A percentile compares a stretch with the other conserved stretches of the same genome.
Evolutionary conservation across 1,140 invertebrate genomes (phyloP).

Genomic region (Teleogryllus occipitalis): DNA sequence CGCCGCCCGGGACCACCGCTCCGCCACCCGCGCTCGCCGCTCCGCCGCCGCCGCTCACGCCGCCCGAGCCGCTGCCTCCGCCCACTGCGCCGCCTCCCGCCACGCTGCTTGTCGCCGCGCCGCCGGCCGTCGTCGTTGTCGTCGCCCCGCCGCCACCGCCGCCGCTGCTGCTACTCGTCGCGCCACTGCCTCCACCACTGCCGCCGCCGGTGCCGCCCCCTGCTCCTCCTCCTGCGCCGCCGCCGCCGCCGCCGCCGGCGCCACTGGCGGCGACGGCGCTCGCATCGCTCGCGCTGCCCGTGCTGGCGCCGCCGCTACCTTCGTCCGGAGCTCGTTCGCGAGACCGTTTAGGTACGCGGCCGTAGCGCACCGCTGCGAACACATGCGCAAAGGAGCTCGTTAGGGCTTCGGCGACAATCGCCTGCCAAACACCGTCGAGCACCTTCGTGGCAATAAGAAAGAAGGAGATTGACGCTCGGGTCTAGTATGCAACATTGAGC

Average conservation of each 20-base stretch:
- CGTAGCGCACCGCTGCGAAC: conserved; percentile 84
- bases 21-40: no score
- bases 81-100: conserved; percentile 19
- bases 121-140: conserved; percentile 22
- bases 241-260: conserved; percentile 32
- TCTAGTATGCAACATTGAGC: no score
- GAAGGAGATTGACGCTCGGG: no score
- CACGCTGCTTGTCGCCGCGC: conserved; percentile 18
- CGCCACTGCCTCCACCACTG: conserved; percentile 19
- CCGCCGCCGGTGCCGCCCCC: conserved; percentile 36
- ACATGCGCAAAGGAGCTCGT: no score
- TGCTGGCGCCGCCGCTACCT: conserved; percentile 33
- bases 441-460: no score
- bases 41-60: conserved; percentile 26
- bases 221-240: conserved; percentile 38
- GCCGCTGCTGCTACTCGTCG: conserved; percentile 33
- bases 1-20: conserved; percentile 28
- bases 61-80: conserved; percentile 31
- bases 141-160: conserved; percentile 26
- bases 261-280: conserved; percentile 30
- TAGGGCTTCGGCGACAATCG: no score
- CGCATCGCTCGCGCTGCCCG: conserved; percentile 32
- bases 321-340: conserved; percentile 62
- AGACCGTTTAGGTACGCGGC: conserved; percentile 87
- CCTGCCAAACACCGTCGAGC: no score